A percentile compares a stretch with the other conserved stretches of the same genome.
Evolutionary conservation across 2,888 invertebrate genomes (phyloP).

Genomic region (Tinea trinotella): DNA sequence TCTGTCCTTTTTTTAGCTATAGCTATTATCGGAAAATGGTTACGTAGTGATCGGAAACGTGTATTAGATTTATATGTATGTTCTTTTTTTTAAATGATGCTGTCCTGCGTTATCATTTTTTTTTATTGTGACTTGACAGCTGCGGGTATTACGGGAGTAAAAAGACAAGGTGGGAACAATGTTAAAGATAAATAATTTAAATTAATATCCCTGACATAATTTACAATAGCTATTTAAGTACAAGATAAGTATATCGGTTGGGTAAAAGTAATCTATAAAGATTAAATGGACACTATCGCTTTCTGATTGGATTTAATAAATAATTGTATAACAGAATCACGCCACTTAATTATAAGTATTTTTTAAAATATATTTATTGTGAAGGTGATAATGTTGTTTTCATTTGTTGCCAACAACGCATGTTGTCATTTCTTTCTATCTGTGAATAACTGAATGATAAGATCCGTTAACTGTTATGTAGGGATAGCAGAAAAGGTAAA

Average conservation of each 20-base stretch:
- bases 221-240: not conserved
- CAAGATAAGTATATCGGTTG: not conserved
- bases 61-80: no score
- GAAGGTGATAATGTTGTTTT: not conserved
- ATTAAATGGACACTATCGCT: conserved; percentile 12
- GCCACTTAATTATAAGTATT: not conserved
- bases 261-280: conserved; percentile 1
- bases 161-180: no score
- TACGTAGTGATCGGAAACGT: no score
- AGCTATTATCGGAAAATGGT: no score
- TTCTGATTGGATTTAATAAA: not conserved
- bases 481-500: not conserved
- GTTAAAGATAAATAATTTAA: no score
- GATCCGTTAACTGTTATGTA: not conserved
- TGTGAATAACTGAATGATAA: conserved; percentile 1
- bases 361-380: conserved; percentile 3
- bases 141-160: no score
- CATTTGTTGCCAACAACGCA: not conserved
- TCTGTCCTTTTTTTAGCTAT: no score
- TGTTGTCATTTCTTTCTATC: not conserved
- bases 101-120: no score
- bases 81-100: no score
- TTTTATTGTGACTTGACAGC: no score
- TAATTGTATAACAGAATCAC: not conserved
- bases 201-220: not conserved